Evolutionary conservation across 2,888 invertebrate species (phyloP).

Genomic region (Megamerina dolium): DNA sequence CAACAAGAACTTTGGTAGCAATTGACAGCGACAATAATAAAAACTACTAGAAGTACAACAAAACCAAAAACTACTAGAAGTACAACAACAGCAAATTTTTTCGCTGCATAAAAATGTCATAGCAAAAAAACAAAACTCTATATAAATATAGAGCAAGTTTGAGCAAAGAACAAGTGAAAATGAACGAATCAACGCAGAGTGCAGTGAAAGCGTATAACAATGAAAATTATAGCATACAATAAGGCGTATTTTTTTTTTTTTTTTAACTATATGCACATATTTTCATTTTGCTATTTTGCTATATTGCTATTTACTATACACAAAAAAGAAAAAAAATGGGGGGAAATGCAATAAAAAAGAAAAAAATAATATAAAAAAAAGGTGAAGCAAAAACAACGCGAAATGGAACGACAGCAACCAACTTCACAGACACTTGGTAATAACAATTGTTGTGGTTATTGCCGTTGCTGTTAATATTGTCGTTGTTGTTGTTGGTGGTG

Average conservation of each 20-base stretch:
- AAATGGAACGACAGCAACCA: too few relatives aligned
- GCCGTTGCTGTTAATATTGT: background rate
- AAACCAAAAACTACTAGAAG: background rate
- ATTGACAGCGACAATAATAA: background rate
- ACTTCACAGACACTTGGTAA: conserved; percentile 9
- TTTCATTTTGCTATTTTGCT: background rate
- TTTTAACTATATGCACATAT: background rate
- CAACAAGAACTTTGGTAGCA: too few relatives aligned
- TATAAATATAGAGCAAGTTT: too few relatives aligned
- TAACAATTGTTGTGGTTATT: conserved; percentile 5
- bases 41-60: background rate
- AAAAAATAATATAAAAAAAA: too few relatives aligned
- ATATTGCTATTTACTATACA: background rate
- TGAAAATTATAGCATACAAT: too few relatives aligned
- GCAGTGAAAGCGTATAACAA: too few relatives aligned
- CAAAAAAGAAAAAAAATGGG: background rate
- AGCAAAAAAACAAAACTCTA: too few relatives aligned
- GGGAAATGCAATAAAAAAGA: too few relatives aligned
- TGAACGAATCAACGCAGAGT: too few relatives aligned
- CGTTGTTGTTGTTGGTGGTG: too few relatives aligned
- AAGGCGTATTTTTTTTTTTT: background rate
- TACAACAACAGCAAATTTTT: background rate
- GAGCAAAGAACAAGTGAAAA: too few relatives aligned
- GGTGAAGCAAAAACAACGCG: too few relatives aligned
- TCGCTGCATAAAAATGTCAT: background rate